A percentile compares a stretch with the other conserved stretches of the same genome.
phyloP scores from a whole-genome alignment of 1,140 invertebrate genomes.

The Linepithema humile region DNA sequence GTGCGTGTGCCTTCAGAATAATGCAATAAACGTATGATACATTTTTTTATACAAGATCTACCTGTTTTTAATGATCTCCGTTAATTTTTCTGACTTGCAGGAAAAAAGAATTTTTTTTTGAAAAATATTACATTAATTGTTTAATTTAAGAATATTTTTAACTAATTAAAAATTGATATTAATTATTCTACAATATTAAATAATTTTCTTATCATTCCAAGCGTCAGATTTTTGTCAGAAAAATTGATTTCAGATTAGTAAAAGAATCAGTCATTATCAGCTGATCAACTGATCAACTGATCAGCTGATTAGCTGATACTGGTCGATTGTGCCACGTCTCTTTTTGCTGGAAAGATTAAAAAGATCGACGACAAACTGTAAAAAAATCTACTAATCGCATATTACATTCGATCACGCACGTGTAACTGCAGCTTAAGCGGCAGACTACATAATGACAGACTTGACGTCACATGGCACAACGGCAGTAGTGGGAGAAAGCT shows the following conservation, averaged over 20 bases:
- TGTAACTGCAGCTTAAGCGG: too few relatives aligned
- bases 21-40: constrained; percentile 19
- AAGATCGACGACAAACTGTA: too few relatives aligned
- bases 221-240: neutral
- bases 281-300: too few relatives aligned
- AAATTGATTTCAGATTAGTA: neutral
- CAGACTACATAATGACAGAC: too few relatives aligned
- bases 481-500: neutral
- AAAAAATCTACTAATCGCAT: neutral
- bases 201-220: neutral
- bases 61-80: neutral
- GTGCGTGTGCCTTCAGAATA: neutral
- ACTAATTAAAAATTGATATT: neutral
- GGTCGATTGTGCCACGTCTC: too few relatives aligned
- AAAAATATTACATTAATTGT: neutral
- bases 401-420: neutral
- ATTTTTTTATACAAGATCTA: neutral
- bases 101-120: too few relatives aligned
- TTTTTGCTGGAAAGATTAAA: too few relatives aligned
- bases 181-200: neutral
- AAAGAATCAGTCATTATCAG: neutral
- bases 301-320: too few relatives aligned
- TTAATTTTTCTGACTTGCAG: neutral
- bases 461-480: constrained; percentile 13
- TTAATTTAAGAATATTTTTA: neutral